Percentiles rank a stretch among this genome's conserved stretches.
phyloP scores from a whole-genome alignment of 2,888 invertebrate species.

The Monochamus alternatus region DNA sequence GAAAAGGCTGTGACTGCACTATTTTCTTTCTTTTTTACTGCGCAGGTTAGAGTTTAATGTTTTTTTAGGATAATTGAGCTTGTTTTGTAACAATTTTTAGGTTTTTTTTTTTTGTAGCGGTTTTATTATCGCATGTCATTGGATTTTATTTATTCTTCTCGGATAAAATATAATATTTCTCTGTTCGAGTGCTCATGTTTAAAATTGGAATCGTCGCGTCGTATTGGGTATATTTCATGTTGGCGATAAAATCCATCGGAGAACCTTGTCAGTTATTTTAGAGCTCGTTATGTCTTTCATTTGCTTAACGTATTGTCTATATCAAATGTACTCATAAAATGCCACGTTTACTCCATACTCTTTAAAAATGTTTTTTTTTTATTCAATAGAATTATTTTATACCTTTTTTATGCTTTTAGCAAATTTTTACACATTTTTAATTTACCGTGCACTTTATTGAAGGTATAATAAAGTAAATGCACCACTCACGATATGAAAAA shows the following conservation, averaged over 20 bases:
- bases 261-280: no score
- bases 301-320: no score
- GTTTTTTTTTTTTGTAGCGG: conserved; percentile 12
- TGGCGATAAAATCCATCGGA: background rate
- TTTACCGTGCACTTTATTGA: no score
- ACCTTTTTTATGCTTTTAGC: no score
- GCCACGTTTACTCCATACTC: no score
- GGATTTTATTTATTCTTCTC: conserved; percentile 43
- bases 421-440: no score
- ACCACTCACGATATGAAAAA: no score
- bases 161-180: conserved; percentile 32
- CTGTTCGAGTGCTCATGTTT: conserved; percentile 42
- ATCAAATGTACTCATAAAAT: no score
- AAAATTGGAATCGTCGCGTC: conserved; percentile 8
- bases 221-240: background rate
- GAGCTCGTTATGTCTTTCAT: no score
- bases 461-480: no score
- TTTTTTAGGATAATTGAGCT: conserved; percentile 43
- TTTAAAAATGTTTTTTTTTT: no score
- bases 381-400: no score
- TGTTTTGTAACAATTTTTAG: conserved; percentile 37
- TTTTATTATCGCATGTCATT: conserved; percentile 34
- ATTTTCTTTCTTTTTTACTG: conserved; percentile 52
- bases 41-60: conserved; percentile 38
- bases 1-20: conserved; percentile 65